Evolutionary conservation across 2,797 vertebrate genomes (phyloP).

Genomic region (Sarcophilus harrisii): DNA sequence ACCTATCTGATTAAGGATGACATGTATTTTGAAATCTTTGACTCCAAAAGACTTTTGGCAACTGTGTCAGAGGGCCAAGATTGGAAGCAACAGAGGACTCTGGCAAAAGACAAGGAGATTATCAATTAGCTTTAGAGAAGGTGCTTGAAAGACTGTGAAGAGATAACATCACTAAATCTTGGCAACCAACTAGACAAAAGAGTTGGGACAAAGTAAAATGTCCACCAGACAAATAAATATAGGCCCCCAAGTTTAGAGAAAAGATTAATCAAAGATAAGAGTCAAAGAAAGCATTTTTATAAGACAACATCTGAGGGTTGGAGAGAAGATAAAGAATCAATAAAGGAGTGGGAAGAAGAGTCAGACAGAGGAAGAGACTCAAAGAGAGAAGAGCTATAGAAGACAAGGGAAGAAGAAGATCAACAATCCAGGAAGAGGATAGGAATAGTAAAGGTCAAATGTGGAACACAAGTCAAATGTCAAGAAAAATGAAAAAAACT

Average conservation of each 20-base stretch:
- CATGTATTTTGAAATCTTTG: background rate
- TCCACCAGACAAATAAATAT: background rate
- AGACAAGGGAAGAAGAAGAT: background rate
- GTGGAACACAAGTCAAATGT: background rate
- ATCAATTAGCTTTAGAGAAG: background rate
- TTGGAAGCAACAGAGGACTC: background rate
- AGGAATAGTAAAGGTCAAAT: background rate
- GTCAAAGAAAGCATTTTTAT: background rate
- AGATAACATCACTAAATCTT: background rate
- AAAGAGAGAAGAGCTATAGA: background rate
- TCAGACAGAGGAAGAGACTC: background rate
- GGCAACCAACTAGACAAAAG: background rate
- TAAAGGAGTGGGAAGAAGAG: background rate
- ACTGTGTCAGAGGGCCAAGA: background rate
- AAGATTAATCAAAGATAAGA: background rate
- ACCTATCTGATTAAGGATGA: background rate
- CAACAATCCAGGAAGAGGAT: no score
- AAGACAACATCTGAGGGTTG: background rate
- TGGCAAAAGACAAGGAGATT: background rate
- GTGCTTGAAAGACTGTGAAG: background rate
- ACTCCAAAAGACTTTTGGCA: background rate
- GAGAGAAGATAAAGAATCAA: no score
- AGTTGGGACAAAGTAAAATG: background rate
- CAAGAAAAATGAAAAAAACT: background rate
- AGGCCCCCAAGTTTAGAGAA: background rate